Evolutionary conservation across 2,113 vertebrate species (phyloP).

Genomic region (Syrmaticus mikado): DNA sequence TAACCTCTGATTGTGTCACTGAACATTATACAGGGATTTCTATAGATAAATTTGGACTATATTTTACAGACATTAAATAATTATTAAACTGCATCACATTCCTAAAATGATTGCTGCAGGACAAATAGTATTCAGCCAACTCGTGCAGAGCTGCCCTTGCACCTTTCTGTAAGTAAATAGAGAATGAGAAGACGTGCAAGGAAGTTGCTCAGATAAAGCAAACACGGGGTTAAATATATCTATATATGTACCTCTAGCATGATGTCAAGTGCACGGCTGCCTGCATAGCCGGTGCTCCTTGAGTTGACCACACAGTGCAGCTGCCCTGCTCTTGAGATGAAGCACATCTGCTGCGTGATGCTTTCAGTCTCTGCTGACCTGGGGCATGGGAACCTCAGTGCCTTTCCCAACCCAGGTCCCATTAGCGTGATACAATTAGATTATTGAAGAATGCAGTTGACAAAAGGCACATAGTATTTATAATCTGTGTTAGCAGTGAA

Average conservation of each 20-base stretch:
- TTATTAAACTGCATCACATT: not conserved
- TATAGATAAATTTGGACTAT: not conserved
- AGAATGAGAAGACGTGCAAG: not conserved
- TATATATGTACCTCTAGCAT: not conserved
- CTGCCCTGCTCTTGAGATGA: slow-evolving; percentile 27
- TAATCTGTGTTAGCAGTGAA: slow-evolving; percentile 51
- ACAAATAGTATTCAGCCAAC: not conserved
- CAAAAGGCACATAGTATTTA: slow-evolving; percentile 55
- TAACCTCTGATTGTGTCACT: slow-evolving; percentile 43
- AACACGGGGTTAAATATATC: not conserved
- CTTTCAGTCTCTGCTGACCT: slow-evolving; percentile 48
- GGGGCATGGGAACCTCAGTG: slow-evolving; percentile 49
- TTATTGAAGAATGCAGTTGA: slow-evolving; percentile 58
- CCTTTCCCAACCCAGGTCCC: slow-evolving; percentile 66
- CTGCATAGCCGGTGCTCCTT: not conserved
- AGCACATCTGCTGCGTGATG: slow-evolving; percentile 52
- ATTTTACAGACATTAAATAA: not conserved
- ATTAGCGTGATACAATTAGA: slow-evolving; percentile 55
- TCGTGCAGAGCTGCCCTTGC: not conserved
- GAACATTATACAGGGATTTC: not conserved
- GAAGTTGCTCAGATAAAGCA: not conserved
- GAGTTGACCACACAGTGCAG: slow-evolving; percentile 16
- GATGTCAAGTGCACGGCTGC: not conserved
- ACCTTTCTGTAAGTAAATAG: not conserved
- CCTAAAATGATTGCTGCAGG: not conserved